Base-by-base conservation (phyloP, 2,797 vertebrate species). In the Pristis pectinata region DNA sequence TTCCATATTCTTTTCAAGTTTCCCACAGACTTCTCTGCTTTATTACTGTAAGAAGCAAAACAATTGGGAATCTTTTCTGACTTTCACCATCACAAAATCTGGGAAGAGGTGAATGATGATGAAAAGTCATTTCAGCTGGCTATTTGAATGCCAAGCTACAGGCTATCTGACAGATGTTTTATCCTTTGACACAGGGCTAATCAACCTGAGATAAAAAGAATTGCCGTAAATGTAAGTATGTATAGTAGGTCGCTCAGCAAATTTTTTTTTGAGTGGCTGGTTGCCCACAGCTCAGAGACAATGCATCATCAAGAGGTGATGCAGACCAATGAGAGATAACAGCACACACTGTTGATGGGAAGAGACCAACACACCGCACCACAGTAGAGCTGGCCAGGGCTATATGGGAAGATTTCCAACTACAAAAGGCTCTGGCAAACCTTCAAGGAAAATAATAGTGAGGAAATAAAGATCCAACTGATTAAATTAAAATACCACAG, bases 1-100 rank as follows among this genome's bases (percentile, higher is more conserved):
- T n/a, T n/a, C n/a, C n/a, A n/a, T 85, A 10, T 24, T 44, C 37
- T 79, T 80, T 80, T 87, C 24, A 87, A 87, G 87, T 87, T 87
- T 49, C 53, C 53, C 27, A 15, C 30, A 53, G 53, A 53, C 8
- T 30, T 27, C 3, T 85, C 24, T 34, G 27, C 8, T 85, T 85
- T 85, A 24, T 85, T 56, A 85, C 49, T 10, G 44, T 53, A 85
- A 13, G 83, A 49, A 30, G 56, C 41, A 56, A 53, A 30, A 30
- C 49, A 56, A 24, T 85, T 87, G 83, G 59, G 83, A 87, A 56
- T 34, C 22, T 11, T 11, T 83, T 83, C 44, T 56, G 27, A 56
- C 27, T 49, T 89, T 34, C 85, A 61, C 1, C 19, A 34, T 61
- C 56, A 61, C 85, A 59, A 61, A 59, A 61, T 34, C 13, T 61